Conservation (phyloP, 2,797 vertebrate genomes). For the Cheirogaleus major region DNA sequence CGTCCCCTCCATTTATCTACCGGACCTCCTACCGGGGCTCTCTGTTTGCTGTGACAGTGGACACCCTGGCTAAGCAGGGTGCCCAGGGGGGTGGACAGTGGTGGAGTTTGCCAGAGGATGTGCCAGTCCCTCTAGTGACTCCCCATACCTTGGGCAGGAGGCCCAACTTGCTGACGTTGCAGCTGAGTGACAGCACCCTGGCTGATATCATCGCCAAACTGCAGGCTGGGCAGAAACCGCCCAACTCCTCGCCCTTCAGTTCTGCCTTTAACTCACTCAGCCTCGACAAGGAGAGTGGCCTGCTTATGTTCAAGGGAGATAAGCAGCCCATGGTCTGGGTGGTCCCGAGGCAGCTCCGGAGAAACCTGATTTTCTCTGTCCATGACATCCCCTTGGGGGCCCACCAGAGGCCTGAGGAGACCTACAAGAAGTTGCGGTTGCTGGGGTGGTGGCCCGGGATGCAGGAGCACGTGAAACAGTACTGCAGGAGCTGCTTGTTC, state of each 20-base stretch:
- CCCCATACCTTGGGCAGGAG: slow-evolving; percentile 12
- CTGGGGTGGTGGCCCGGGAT: slow-evolving; percentile 75
- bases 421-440: slow-evolving; percentile 65
- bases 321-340: slow-evolving; percentile 73
- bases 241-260: slow-evolving; percentile 68
- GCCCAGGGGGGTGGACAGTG: slow-evolving; percentile 60
- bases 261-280: slow-evolving; percentile 62
- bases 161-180: slow-evolving; percentile 65
- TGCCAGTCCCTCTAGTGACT: neutral
- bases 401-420: slow-evolving; percentile 73
- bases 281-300: slow-evolving; percentile 57
- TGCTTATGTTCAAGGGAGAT: slow-evolving; percentile 74
- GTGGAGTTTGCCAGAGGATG: slow-evolving; percentile 68
- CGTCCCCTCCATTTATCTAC: slow-evolving; percentile 70
- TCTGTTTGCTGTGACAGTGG: slow-evolving; percentile 73
- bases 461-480: slow-evolving; percentile 67
- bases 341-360: slow-evolving; percentile 66
- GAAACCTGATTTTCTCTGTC: slow-evolving; percentile 75
- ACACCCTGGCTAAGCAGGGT: slow-evolving; percentile 71
- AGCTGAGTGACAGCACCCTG: slow-evolving; percentile 59
- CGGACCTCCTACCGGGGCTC: slow-evolving; percentile 73
- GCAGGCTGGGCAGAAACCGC: slow-evolving; percentile 47
- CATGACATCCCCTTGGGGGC: slow-evolving; percentile 61
- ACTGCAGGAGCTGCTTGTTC: slow-evolving; percentile 74
- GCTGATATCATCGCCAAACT: slow-evolving; percentile 65